phyloP scores from a whole-genome alignment of 2,797 vertebrate species.

The Poeciliopsis turneri region DNA sequence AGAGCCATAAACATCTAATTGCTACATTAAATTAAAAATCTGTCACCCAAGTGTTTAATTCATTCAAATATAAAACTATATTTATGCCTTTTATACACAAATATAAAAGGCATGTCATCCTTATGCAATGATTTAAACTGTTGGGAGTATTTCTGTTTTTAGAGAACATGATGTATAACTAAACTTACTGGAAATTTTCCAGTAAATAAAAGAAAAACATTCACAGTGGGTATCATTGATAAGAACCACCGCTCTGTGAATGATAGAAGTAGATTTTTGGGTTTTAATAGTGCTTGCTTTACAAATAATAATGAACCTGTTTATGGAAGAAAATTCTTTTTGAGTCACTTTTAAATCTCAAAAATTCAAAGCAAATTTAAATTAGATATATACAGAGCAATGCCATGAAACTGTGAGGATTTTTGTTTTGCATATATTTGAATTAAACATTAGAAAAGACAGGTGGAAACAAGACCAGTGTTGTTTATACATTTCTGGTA shows the following conservation, averaged over 20 bases:
- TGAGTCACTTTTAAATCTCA: neutral
- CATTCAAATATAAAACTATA: neutral
- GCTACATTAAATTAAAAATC: neutral
- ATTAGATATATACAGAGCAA: neutral
- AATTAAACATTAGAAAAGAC: neutral
- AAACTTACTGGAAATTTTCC: neutral
- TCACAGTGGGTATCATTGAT: too few relatives aligned
- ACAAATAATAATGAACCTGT: neutral
- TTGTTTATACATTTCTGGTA: neutral
- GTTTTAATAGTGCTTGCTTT: neutral
- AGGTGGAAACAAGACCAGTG: neutral
- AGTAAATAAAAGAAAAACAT: too few relatives aligned
- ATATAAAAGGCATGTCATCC: too few relatives aligned
- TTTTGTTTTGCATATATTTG: neutral
- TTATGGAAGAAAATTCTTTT: neutral
- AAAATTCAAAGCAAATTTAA: neutral
- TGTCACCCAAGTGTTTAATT: neutral
- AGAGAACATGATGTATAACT: neutral
- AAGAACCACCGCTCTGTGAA: too few relatives aligned
- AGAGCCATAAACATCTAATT: neutral
- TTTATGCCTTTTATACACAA: too few relatives aligned
- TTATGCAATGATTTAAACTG: too few relatives aligned
- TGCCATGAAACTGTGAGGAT: neutral
- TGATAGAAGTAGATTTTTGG: too few relatives aligned
- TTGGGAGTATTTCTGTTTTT: neutral